Evolutionary conservation across 2,113 vertebrate species (phyloP).

Genomic region (Caretta caretta): DNA sequence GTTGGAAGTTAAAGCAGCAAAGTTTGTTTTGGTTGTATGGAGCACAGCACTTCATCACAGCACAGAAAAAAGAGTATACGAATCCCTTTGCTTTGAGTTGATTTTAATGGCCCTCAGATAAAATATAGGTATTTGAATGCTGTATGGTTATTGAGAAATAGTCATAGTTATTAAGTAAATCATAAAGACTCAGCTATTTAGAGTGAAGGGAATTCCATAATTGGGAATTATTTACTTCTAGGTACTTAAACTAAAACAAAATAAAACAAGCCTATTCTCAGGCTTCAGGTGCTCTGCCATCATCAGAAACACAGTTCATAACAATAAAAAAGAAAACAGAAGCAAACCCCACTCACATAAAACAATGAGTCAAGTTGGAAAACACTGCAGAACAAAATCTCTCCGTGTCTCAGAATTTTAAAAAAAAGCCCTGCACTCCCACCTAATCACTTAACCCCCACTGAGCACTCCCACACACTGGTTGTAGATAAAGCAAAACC

Average conservation of each 20-base stretch:
- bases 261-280: not conserved
- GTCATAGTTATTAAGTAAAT: conserved; percentile 28
- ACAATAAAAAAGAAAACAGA: not conserved
- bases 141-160: conserved; percentile 46
- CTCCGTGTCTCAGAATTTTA: not conserved
- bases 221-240: conserved; percentile 60
- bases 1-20: not conserved
- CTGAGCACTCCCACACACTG: not conserved
- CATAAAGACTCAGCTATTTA: conserved; percentile 34
- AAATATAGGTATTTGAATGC: not conserved
- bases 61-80: not conserved
- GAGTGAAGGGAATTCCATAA: conserved; percentile 55
- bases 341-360: not conserved
- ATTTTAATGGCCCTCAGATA: conserved; percentile 50
- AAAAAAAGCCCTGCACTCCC: not conserved
- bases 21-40: not conserved
- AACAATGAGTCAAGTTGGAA: not conserved
- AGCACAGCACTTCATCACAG: not conserved
- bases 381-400: not conserved
- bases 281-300: not conserved
- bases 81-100: conserved; percentile 58
- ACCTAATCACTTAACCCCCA: not conserved
- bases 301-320: not conserved
- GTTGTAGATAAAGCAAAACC: too few species aligned
- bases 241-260: conserved; percentile 37